These are phyloP conservation scores for Flabesymbios commensalis DNA, from an alignment of 2,888 invertebrate species.

Conservation along the genomic window DNA sequence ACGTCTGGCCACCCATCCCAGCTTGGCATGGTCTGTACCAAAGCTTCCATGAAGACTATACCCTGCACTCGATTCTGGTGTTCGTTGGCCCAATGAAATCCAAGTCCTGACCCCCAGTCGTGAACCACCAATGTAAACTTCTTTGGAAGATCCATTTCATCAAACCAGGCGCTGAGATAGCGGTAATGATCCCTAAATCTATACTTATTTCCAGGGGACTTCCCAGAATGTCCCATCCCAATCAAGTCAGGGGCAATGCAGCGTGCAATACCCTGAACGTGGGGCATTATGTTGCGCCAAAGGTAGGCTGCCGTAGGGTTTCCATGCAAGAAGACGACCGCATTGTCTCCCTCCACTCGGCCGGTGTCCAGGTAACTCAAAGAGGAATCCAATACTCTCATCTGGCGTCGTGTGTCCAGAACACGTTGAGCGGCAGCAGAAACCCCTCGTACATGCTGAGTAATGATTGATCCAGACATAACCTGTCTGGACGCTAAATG, in stretches of 20 bases:
- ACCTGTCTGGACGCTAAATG: no score
- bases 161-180: constrained; percentile 22
- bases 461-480: no score
- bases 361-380: constrained; percentile 13
- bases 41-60: constrained; percentile 18
- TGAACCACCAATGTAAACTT: constrained; percentile 19
- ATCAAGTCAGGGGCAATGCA: constrained; percentile 24
- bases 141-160: constrained; percentile 16
- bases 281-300: constrained; percentile 24
- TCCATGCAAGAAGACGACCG: constrained; percentile 13
- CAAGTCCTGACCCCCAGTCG: constrained; percentile 27
- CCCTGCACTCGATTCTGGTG: constrained; percentile 10
- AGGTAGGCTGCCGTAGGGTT: constrained; percentile 23
- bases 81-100: constrained; percentile 20
- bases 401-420: not conserved
- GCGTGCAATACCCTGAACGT: constrained; percentile 14
- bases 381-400: constrained; percentile 8
- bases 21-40: not conserved
- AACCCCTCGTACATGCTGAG: no score
- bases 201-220: constrained; percentile 2
- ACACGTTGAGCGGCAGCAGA: not conserved
- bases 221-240: constrained; percentile 24
- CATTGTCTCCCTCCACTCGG: constrained; percentile 7
- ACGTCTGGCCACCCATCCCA: constrained; percentile 16
- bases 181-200: constrained; percentile 18